Evolutionary conservation across 2,797 vertebrate genomes (phyloP).

Genomic region (Lithobates sylvaticus): DNA sequence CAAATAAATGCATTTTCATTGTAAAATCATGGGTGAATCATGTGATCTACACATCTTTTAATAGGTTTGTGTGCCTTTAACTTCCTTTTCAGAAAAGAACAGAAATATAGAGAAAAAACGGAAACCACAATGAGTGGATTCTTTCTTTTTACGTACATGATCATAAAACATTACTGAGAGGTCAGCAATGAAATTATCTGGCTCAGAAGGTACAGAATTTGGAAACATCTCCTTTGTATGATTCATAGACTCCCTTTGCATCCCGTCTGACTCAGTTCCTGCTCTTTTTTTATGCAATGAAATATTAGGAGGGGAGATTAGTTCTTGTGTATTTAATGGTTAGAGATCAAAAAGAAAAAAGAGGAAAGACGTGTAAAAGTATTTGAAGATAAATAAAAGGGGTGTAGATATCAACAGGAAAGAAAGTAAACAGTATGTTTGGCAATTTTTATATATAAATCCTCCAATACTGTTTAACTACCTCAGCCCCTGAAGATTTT

Average conservation of each 20-base stretch:
- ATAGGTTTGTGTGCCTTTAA: not conserved
- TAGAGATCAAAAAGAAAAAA: slow-evolving; percentile 10
- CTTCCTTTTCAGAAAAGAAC: not conserved
- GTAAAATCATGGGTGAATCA: too few species aligned
- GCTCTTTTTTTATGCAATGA: slow-evolving; percentile 9
- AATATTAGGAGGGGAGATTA: slow-evolving; percentile 25
- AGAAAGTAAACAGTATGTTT: not conserved
- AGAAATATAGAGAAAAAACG: not conserved
- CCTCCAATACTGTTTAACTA: too few species aligned
- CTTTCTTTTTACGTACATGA: slow-evolving; percentile 5
- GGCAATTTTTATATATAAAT: not conserved
- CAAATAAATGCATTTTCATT: too few species aligned
- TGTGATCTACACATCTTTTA: not conserved
- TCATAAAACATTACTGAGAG: slow-evolving; percentile 21
- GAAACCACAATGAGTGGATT: not conserved
- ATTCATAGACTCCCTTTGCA: slow-evolving; percentile 44
- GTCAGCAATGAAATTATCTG: slow-evolving; percentile 28
- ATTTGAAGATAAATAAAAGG: not conserved
- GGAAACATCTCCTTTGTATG: slow-evolving; percentile 15
- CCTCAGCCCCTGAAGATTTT: too few species aligned
- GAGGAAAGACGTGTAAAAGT: slow-evolving; percentile 4
- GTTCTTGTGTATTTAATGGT: slow-evolving; percentile 20
- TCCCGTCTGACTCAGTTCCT: slow-evolving; percentile 51
- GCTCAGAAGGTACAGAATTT: slow-evolving; percentile 15
- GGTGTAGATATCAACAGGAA: not conserved